Conservation (phyloP, 1,140 invertebrate genomes). For the Sitobion miscanthi region DNA sequence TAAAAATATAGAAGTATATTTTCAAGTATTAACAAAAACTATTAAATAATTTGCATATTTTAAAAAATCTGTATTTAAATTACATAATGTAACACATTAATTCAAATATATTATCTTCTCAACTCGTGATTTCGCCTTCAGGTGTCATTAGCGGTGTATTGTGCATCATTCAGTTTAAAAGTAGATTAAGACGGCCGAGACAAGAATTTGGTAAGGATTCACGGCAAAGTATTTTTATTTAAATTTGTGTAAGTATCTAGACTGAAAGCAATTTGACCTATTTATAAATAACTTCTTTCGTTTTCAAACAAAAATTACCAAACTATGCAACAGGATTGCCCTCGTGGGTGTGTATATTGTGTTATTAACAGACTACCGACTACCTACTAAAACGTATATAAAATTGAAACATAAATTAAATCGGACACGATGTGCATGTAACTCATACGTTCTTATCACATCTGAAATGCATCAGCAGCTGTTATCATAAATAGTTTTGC, state of each 20-base stretch:
- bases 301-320: neutral
- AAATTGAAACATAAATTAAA: neutral
- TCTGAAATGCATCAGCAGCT: neutral
- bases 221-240: neutral
- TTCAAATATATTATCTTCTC: neutral
- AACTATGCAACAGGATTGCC: neutral
- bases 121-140: neutral
- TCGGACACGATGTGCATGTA: neutral
- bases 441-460: neutral
- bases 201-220: neutral
- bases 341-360: neutral
- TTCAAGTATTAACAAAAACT: neutral
- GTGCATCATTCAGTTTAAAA: neutral
- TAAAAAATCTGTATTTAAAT: neutral
- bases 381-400: neutral
- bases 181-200: neutral
- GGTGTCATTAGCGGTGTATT: neutral
- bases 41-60: neutral
- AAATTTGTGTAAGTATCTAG: neutral
- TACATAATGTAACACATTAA: neutral
- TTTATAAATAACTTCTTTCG: slow-evolving; percentile 13
- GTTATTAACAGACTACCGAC: neutral
- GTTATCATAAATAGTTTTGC: neutral
- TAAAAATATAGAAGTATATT: too few species aligned
- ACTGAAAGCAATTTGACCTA: slow-evolving; percentile 32